Base-by-base conservation (phyloP, 2,888 invertebrate genomes). In the Eurytoma californica region DNA sequence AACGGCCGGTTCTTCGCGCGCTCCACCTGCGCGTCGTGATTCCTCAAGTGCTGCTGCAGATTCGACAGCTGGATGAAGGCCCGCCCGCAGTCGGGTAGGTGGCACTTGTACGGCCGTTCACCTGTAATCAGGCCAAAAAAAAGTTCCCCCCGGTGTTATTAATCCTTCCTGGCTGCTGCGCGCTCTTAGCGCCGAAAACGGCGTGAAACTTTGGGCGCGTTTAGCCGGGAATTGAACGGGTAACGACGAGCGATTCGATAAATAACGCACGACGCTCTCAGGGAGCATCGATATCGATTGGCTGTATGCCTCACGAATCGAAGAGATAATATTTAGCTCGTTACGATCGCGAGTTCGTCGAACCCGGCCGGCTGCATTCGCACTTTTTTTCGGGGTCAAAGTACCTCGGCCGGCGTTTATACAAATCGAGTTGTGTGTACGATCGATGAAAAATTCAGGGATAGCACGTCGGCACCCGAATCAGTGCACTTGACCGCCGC, bases 51-150 rank as follows among this genome's bases (percentile, higher is more conserved):
- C 90, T 98, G 98, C 90, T 98, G 98, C 14, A 98, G 94, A 91
- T 98, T 98, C 78, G 97, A 97, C 86, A 98, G 93, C 92, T 98
- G 98, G 90, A 98, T 98, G 92, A 98, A 98, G 83, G 98, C 98
- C 86, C 98, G 93, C 73, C 97, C 98, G 91, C 98, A 98, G 88
- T 98, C 97, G 77, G 97, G 97, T 86, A 98, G 93, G 91, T 97
- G 97, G 91, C 98, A 98, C 92, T 97, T 97, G 93, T 98, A 98
- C 67, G 98, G 98, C 85, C 98, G 94, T 92, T 98, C 98, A 87
- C 98, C 98, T 97, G 93, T 61, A 92, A 92, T 85, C 84, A 89
- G 2, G 4, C 14, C 13, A n/a, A 70, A 57, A 20, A 20, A 39
- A 39, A 39, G 9, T 39, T 39, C 7, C 39, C 39, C 20, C 47